Evolutionary conservation across 92 coral and sea anemone species (phyloP).

Genomic region (Paramuricea clavata): DNA sequence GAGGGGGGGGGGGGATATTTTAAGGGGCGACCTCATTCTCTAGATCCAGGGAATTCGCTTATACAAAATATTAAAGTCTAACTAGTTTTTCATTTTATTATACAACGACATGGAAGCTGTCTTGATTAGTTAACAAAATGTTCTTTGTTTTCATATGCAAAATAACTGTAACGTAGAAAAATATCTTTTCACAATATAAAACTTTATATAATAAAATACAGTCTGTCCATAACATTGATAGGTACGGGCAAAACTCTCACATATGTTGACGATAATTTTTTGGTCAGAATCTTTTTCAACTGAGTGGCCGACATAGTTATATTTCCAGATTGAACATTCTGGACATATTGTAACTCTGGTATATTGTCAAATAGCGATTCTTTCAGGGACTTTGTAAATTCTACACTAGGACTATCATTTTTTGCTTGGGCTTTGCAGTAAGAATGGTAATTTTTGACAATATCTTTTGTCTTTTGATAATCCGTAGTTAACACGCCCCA

Average conservation of each 20-base stretch:
- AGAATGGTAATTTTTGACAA: constrained; percentile 9
- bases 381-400: constrained; percentile 21
- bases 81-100: too few relatives aligned
- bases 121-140: too few relatives aligned
- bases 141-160: too few relatives aligned
- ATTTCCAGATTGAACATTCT: constrained; percentile 48
- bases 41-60: too few relatives aligned
- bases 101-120: too few relatives aligned
- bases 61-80: too few relatives aligned
- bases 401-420: not conserved
- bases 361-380: not conserved
- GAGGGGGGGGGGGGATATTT: too few relatives aligned
- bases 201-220: constrained; percentile 55
- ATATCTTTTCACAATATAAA: not conserved
- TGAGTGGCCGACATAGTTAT: constrained; percentile 66
- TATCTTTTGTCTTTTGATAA: constrained; percentile 1
- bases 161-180: too few relatives aligned
- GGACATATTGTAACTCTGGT: not conserved
- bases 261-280: constrained; percentile 57
- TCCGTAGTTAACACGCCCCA: constrained; percentile 74
- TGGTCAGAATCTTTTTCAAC: constrained; percentile 51
- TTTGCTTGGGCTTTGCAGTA: constrained; percentile 17
- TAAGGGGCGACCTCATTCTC: too few relatives aligned
- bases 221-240: constrained; percentile 49
- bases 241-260: constrained; percentile 75